A percentile compares a stretch with the other conserved stretches of the same genome.
These are phyloP conservation scores for Chiroxiphia lanceolata DNA, from an alignment of 2,797 vertebrate genomes.

Conservation along the genomic window DNA sequence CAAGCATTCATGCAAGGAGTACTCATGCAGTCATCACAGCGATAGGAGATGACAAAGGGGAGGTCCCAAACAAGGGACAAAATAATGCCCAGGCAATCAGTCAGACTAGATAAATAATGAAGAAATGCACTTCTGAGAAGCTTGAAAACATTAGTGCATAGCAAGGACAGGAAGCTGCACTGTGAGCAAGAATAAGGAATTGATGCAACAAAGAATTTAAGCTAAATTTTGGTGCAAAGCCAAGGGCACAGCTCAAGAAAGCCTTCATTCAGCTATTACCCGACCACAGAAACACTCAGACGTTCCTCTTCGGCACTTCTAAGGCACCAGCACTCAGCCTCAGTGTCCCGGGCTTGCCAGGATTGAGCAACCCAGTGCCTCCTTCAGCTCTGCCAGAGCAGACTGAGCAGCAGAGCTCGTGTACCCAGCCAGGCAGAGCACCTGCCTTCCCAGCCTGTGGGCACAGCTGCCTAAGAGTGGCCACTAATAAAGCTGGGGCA, in stretches of 20 bases:
- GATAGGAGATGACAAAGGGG: not conserved
- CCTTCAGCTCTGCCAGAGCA: not conserved
- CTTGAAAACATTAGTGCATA: fast-evolving
- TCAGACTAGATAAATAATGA: not conserved
- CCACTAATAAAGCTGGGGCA: not conserved
- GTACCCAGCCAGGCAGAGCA: not conserved
- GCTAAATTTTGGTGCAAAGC: not conserved
- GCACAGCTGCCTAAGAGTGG: not conserved
- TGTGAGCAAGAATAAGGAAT: not conserved
- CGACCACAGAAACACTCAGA: not conserved
- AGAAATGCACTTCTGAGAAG: not conserved
- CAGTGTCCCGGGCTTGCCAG: not conserved
- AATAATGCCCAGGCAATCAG: not conserved
- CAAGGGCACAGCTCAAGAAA: not conserved
- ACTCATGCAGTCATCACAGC: not conserved
- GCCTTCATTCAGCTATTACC: not conserved
- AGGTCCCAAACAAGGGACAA: not conserved
- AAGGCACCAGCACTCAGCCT: not conserved
- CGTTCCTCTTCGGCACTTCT: not conserved
- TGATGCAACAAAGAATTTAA: not conserved
- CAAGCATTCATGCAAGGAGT: not conserved
- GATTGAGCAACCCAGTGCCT: not conserved
- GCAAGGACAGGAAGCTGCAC: not conserved
- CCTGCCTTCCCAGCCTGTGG: not conserved
- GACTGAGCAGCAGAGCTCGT: not conserved